phyloP scores from a whole-genome alignment of 2,888 invertebrate species.

The Oscheius sp. region DNA sequence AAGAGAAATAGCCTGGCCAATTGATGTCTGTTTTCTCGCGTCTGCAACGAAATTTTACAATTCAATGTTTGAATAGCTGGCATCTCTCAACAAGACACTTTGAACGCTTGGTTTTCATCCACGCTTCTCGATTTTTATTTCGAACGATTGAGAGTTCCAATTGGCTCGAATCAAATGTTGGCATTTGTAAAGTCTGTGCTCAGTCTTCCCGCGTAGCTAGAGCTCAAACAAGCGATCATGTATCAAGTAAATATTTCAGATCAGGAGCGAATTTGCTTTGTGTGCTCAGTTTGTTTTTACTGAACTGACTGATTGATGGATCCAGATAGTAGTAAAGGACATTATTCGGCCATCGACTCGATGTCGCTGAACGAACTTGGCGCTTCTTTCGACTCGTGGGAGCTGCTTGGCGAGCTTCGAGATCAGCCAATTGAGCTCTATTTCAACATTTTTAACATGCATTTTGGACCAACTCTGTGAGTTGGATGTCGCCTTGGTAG shows the following conservation, averaged over 20 bases:
- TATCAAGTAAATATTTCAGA: neutral
- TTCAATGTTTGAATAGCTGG: neutral
- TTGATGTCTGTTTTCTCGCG: conserved; percentile 20
- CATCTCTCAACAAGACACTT: neutral
- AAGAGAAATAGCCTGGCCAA: conserved; percentile 17
- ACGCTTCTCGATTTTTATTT: neutral
- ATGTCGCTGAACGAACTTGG: conserved; percentile 29
- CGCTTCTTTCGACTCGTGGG: conserved; percentile 32
- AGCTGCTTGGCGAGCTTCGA: neutral
- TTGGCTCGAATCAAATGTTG: neutral
- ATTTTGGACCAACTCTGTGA: conserved; percentile 3
- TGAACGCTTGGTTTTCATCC: too few species aligned
- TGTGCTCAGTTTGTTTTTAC: neutral
- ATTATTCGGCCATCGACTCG: conserved; percentile 36
- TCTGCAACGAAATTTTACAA: neutral
- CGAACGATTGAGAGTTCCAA: neutral
- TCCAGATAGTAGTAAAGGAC: conserved; percentile 38
- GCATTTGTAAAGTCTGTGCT: neutral
- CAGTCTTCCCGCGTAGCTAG: neutral
- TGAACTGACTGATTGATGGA: conserved; percentile 4
- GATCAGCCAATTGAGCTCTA: conserved; percentile 8
- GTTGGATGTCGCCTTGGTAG: conserved; percentile 9
- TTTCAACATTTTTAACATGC: neutral
- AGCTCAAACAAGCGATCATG: neutral
- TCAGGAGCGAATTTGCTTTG: neutral